Percentiles rank a stretch among this genome's conserved stretches.
Conservation (phyloP, 1,140 invertebrate species). For the Oreohelix idahoensis region DNA sequence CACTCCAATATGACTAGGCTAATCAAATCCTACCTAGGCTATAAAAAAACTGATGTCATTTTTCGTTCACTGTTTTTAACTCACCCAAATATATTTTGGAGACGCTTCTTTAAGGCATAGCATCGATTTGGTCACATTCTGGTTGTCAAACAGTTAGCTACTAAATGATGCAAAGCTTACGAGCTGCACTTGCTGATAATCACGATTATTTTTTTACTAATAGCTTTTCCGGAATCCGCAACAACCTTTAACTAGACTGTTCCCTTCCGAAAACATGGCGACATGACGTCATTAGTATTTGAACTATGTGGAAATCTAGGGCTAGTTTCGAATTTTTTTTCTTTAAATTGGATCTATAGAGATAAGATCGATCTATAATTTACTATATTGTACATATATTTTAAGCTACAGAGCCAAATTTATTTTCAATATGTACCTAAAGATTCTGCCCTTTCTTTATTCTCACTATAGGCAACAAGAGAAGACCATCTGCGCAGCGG, state of each 20-base stretch:
- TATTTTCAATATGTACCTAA: too few species aligned
- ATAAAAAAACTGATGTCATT: too few species aligned
- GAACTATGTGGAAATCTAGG: background rate
- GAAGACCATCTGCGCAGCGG: too few species aligned
- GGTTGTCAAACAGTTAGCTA: background rate
- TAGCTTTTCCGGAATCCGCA: slow-evolving; percentile 18
- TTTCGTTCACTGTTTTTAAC: background rate
- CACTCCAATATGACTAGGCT: too few species aligned
- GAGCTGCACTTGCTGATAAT: background rate
- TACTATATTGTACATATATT: too few species aligned
- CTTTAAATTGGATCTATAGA: too few species aligned
- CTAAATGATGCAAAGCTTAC: background rate
- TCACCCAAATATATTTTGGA: background rate
- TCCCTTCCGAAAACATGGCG: slow-evolving; percentile 25
- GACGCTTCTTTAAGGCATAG: background rate
- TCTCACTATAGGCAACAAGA: too few species aligned
- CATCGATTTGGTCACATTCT: background rate
- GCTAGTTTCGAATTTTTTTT: background rate
- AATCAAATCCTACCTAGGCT: too few species aligned
- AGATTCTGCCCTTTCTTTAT: too few species aligned
- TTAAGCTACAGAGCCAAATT: too few species aligned
- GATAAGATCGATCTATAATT: too few species aligned
- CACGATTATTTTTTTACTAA: background rate
- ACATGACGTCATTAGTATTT: slow-evolving; percentile 16
- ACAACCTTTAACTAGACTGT: slow-evolving; percentile 10